Evolutionary conservation across 2,797 vertebrate species (phyloP).

Genomic region (Myripristis jacobus): DNA sequence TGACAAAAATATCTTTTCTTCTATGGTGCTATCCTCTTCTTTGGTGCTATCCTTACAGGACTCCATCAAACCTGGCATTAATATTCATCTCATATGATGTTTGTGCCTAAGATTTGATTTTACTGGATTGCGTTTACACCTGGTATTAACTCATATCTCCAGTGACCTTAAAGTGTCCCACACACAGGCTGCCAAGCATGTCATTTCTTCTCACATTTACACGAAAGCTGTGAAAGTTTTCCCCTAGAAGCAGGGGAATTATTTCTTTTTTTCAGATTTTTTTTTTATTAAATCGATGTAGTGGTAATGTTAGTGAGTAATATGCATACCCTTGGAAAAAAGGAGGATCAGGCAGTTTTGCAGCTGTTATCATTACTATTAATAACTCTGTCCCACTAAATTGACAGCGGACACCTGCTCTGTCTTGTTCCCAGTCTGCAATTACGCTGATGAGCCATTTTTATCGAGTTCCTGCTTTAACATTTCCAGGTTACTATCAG

Average conservation of each 20-base stretch:
- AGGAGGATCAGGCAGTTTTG: constrained; percentile 5
- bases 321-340: background rate
- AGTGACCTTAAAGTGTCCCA: constrained; percentile 1
- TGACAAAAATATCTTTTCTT: background rate
- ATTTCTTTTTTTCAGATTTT: too few species aligned
- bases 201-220: background rate
- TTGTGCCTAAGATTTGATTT: too few species aligned
- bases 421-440: constrained; percentile 3
- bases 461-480: constrained; percentile 32
- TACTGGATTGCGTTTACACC: constrained; percentile 38
- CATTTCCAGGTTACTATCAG: background rate
- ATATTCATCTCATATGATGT: background rate
- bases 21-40: too few species aligned
- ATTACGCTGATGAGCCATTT: constrained; percentile 7
- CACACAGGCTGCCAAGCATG: background rate
- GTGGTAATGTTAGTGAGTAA: too few species aligned
- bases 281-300: too few species aligned
- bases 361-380: constrained; percentile 1
- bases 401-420: constrained; percentile 23
- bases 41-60: too few species aligned
- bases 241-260: background rate
- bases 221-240: constrained; percentile 14
- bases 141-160: background rate
- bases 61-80: constrained; percentile 4
- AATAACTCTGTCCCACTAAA: constrained; percentile 1